Evolutionary conservation across 2,888 invertebrate genomes (phyloP), one percentile per base, ranked within the genome.

Genomic region (Endomychus coccineus): DNA sequence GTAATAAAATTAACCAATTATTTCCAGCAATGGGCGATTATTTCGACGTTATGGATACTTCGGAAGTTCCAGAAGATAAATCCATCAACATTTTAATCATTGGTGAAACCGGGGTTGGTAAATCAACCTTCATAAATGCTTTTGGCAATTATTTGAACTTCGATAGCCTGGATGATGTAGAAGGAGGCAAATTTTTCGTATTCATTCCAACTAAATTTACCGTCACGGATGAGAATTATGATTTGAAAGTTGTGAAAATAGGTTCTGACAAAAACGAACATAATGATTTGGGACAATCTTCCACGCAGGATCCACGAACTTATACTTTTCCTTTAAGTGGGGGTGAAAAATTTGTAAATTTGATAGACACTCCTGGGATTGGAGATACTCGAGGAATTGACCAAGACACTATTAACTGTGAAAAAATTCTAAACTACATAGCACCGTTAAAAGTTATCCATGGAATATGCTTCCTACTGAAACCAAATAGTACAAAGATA

Each of bases 121-220:
- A 63, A 49, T 62, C 63, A 0, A 63, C 63, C 1, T 59, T 63
- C 29, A 61, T 63, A 17, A 63, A 63, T 42, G 45, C 61, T 3
- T 44, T 63, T 29, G 53, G 51, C 3, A 62, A 62, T 43, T 63
- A 63, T 36, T 34, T 61, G 19, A 43, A 46, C 6, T 51, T 46
- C 32, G 35, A 45, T 2, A 43, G 46, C 14, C 45, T 56, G 17
- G 43, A 51, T 24, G 32, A 46, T 11, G 56, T 54, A n/a, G 42
- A 52, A 48, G 46, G 48, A 21, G 39, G 46, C 29, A 30, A 50
- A 15, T 34, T 55, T 14, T 31, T 43, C 5, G 52, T 52, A 13
- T 40, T 62, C 16, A 61, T 62, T 24, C 58, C 62, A 1, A 43
- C 54, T 11, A 44, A 46, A 33, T 55, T 59, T 29, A 48, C 43